Evolutionary conservation across 2,888 invertebrate species (phyloP), one percentile per base, ranked within the genome.

Genomic region (Aporophyla lueneburgensis): DNA sequence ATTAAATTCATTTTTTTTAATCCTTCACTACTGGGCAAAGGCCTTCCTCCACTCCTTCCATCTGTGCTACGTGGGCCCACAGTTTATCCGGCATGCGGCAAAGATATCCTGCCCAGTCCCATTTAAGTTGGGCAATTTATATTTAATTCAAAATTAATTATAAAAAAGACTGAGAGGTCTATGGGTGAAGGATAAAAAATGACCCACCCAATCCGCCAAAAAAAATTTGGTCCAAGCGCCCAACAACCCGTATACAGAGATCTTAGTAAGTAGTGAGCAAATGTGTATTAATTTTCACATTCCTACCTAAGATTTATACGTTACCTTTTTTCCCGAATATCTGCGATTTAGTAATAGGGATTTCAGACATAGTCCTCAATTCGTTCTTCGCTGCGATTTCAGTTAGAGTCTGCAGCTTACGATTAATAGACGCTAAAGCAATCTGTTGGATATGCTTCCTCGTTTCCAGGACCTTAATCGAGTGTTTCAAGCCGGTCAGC

Each of bases 401-500:
- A 2, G 2, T 40, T 16, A 91, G 85, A 2, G 83, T 86, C 56
- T 91, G 88, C 67, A 96, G 74, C 78, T 94, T 94, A 81, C 87
- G 94, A 58, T 93, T 92, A 0, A 94, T 80, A 0, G 96, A 95
- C 0, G 92, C 85, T 40, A 96, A 81, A 0, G 96, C 94, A 5
- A 95, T 95, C 62, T 94, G 93, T 59, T 96, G 94, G 56, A 96
- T 93, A 53, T 91, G 94, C 0, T 89, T 85, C 51, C 95, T 89
- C 66, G 95, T 96, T 9, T 94, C 93, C 63, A 95, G 87, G 58
- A 93, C 82, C 61, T 95, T 96, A 27, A 96, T 91, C 7, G 91
- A 90, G 62, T 94, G 93, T 63, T 94, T 95, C 81, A 97, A 89
- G 58, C 97, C 96, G 0, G 94, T 90, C 1, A 97, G 87, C 76